phyloP scores from a whole-genome alignment of 2,113 vertebrate species.

The Procapra przewalskii region DNA sequence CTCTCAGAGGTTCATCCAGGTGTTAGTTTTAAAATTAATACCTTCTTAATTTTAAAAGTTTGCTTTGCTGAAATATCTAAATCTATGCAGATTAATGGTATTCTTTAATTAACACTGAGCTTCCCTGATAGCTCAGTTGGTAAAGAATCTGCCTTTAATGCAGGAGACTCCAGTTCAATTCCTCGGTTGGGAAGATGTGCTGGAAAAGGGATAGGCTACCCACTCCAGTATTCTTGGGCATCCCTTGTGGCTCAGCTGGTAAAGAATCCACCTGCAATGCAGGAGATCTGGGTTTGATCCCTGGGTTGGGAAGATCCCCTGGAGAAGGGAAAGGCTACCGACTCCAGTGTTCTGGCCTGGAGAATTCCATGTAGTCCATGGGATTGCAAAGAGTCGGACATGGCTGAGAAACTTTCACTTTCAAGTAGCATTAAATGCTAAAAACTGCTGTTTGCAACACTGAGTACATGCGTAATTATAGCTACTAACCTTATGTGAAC shows the following conservation, averaged over 20 bases:
- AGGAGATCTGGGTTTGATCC: background rate
- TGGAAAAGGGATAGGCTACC: background rate
- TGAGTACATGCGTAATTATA: background rate
- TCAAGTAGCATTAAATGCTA: background rate
- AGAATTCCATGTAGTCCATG: background rate
- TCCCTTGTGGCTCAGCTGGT: background rate
- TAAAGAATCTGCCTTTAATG: background rate
- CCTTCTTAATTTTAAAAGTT: background rate
- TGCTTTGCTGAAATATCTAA: background rate
- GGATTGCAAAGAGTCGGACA: background rate
- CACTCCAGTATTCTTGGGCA: background rate
- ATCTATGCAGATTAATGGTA: background rate
- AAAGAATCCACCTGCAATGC: background rate
- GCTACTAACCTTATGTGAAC: background rate
- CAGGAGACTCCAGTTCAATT: background rate
- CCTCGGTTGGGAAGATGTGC: accelerated
- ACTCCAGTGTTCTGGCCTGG: background rate
- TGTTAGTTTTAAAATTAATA: background rate
- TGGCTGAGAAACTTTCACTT: background rate
- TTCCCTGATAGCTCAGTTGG: background rate
- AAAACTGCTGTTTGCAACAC: background rate
- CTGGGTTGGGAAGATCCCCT: background rate
- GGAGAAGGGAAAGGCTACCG: background rate
- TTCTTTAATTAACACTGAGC: background rate
- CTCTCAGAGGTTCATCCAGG: background rate